Evolutionary conservation across 2,888 invertebrate genomes (phyloP), one percentile per base, ranked within the genome.

Genomic region (Apomyelois bistriatella): DNA sequence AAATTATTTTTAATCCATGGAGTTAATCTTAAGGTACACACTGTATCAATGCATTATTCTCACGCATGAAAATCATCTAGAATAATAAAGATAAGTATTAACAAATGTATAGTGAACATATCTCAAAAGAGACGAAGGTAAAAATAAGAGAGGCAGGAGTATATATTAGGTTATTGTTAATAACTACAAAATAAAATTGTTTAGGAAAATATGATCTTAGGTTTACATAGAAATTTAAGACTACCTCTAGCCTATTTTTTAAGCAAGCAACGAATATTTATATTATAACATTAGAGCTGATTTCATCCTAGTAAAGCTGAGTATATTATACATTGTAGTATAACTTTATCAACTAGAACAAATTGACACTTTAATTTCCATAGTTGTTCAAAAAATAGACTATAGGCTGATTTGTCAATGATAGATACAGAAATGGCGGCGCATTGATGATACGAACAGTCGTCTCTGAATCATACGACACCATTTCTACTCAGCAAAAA

Each of bases 321-420:
- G 43, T 30, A 30, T 12, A 30, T 13, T 43, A 30, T 43, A 43
- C 30, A 30, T 43, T 43, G 30, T 46, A 16, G 32, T 46, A 32
- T 32, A 46, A 15, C 32, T 32, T 46, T 46, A 32, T 13, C 3
- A 30, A 13, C 43, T 30, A 43, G 43, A 43, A 16, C 10, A 46
- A 46, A 46, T 46, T 46, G 46, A 46, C 46, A 46, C 32, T 35
- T 46, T 12, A 32, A 46, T 46, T 16, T 8, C 16, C 16, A 10
- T 8, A 16, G 32, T 10, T 46, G 15, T 16, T 46, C 15, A 46
- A 46, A 46, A 32, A 46, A 43, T 43, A 46, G 46, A 46, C 46
- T 46, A 32, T 46, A 32, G 46, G 35, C 30, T 46, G 42, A 58
- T 56, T 58, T 48, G 57, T 58, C 56, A 12, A 32, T 35, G 15